Conservation (phyloP, 1,140 invertebrate genomes). For the Chionoecetes opilio region DNA sequence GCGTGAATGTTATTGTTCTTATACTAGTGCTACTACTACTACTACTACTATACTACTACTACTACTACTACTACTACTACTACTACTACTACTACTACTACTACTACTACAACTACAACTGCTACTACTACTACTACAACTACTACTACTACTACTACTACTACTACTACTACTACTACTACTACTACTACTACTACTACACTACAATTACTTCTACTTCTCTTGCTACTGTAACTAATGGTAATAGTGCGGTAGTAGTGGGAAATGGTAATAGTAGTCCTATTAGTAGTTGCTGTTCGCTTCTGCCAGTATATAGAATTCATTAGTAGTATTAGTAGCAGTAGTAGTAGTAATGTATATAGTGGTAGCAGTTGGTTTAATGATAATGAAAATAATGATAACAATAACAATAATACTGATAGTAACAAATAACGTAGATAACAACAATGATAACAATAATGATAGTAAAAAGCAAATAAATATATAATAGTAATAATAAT, state of each 20-base stretch:
- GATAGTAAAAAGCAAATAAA: too few relatives aligned
- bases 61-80: not conserved
- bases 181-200: too few relatives aligned
- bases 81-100: too few relatives aligned
- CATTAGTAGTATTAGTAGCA: not conserved
- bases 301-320: too few relatives aligned
- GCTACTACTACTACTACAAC: too few relatives aligned
- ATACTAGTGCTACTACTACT: not conserved
- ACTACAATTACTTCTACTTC: too few relatives aligned
- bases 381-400: not conserved
- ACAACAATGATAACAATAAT: not conserved
- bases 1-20: not conserved
- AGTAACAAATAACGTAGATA: not conserved
- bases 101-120: too few relatives aligned
- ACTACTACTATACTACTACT: not conserved
- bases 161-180: too few relatives aligned
- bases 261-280: not conserved
- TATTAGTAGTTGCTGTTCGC: not conserved
- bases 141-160: too few relatives aligned
- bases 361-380: not conserved
- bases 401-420: not conserved
- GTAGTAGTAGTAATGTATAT: not conserved
- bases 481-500: conserved; percentile 32
- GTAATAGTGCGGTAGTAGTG: not conserved
- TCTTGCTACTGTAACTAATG: not conserved